Evolutionary conservation across 2,113 vertebrate genomes (phyloP).

Genomic region (Sclerurus mexicanus): DNA sequence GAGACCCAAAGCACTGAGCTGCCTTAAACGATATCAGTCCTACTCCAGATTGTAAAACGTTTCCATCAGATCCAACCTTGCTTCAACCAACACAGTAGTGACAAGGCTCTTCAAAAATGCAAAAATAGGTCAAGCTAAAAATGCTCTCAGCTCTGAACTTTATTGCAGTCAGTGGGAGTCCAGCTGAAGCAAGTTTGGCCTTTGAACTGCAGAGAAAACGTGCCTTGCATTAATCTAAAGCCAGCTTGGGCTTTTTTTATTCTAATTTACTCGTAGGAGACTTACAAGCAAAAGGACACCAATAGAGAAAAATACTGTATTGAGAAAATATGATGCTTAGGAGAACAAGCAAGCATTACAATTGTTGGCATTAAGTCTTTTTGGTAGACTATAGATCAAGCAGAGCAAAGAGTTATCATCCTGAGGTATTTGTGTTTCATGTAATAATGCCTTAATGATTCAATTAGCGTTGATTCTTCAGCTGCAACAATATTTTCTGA

Average conservation of each 20-base stretch:
- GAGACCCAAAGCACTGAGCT: neutral
- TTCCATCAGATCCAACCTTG: neutral
- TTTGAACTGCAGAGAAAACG: neutral
- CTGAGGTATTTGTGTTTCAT: constrained; percentile 51
- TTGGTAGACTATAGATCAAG: constrained; percentile 24
- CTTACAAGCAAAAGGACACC: neutral
- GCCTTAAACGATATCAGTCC: neutral
- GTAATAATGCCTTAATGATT: constrained; percentile 73
- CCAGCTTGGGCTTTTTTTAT: neutral
- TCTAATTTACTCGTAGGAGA: neutral
- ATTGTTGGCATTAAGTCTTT: neutral
- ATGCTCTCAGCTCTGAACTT: neutral
- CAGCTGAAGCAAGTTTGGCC: neutral
- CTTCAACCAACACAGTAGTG: fast-evolving
- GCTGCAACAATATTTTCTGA: constrained; percentile 72
- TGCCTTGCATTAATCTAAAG: neutral
- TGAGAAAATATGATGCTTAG: neutral
- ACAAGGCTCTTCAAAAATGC: neutral
- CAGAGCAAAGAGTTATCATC: constrained; percentile 15
- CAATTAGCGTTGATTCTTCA: constrained; percentile 75
- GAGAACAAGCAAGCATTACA: neutral
- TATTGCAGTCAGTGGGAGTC: neutral
- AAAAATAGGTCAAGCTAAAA: neutral
- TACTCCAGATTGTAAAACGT: neutral
- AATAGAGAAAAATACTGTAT: neutral